Evolutionary conservation across 1,140 invertebrate genomes (phyloP).

Genomic region (Lasioglossum baleicum): DNA sequence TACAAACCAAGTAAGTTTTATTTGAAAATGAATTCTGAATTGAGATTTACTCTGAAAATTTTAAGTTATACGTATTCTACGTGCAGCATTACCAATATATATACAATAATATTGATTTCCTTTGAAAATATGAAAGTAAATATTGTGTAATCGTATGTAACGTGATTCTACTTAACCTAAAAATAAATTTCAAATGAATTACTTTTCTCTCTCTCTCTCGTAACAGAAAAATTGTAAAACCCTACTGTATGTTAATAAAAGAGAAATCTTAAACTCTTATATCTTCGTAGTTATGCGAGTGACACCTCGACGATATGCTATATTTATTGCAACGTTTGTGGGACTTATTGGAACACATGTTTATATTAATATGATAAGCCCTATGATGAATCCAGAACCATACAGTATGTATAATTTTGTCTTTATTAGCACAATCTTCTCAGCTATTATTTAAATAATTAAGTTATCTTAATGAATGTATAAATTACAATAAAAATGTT

Average conservation of each 20-base stretch:
- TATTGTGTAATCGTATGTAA: neutral
- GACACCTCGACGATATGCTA: slow-evolving; percentile 82
- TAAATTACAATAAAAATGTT: slow-evolving; percentile 26
- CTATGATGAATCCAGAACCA: slow-evolving; percentile 83
- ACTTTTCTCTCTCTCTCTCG: neutral
- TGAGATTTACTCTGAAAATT: neutral
- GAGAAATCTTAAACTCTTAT: neutral
- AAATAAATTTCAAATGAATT: slow-evolving; percentile 1
- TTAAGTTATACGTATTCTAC: neutral
- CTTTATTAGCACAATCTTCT: neutral
- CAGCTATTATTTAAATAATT: neutral
- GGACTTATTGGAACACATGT: slow-evolving; percentile 80
- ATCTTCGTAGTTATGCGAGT: slow-evolving; percentile 55
- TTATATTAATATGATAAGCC: slow-evolving; percentile 84
- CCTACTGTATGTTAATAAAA: neutral
- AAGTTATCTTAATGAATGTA: neutral
- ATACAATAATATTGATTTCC: neutral
- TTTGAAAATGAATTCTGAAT: neutral
- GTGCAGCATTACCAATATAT: no score
- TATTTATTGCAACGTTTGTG: slow-evolving; percentile 82
- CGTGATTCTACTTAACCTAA: neutral
- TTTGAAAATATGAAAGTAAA: neutral
- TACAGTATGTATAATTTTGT: slow-evolving; percentile 80
- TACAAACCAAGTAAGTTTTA: neutral
- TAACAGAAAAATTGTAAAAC: no score